phyloP scores from a whole-genome alignment of 2,113 vertebrate genomes.

The Zosterops lateralis region DNA sequence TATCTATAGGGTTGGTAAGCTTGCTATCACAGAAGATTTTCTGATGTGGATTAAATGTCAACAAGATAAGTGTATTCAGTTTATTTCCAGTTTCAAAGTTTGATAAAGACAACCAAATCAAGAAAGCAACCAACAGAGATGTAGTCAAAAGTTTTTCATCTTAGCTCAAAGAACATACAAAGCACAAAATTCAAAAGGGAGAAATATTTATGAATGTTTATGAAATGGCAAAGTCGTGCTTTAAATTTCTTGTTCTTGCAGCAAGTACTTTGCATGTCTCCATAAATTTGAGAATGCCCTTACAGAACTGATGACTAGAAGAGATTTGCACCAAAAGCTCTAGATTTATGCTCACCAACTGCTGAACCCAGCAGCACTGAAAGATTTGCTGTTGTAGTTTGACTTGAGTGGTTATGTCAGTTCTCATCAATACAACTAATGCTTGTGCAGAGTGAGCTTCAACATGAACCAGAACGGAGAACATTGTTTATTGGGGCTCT shows the following conservation, averaged over 20 bases:
- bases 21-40: neutral
- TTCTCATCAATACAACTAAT: neutral
- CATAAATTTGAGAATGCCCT: constrained; percentile 3
- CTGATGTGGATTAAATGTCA: neutral
- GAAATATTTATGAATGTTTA: neutral
- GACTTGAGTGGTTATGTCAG: constrained; percentile 17
- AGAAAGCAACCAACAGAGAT: neutral
- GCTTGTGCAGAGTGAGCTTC: neutral
- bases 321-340: constrained; percentile 5
- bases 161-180: neutral
- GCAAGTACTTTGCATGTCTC: neutral
- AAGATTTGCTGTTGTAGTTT: constrained; percentile 2
- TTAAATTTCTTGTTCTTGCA: neutral
- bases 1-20: neutral
- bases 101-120: neutral
- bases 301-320: neutral
- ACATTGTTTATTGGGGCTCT: neutral
- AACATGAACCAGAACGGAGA: neutral
- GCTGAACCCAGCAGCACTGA: neutral
- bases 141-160: neutral
- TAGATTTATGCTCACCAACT: neutral
- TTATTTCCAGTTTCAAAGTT: neutral
- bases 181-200: neutral
- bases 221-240: neutral
- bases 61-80: neutral